Percentiles rank a stretch among this genome's conserved stretches.
phyloP scores from a whole-genome alignment of 1,140 invertebrate species.

The Danaus plexippus region DNA sequence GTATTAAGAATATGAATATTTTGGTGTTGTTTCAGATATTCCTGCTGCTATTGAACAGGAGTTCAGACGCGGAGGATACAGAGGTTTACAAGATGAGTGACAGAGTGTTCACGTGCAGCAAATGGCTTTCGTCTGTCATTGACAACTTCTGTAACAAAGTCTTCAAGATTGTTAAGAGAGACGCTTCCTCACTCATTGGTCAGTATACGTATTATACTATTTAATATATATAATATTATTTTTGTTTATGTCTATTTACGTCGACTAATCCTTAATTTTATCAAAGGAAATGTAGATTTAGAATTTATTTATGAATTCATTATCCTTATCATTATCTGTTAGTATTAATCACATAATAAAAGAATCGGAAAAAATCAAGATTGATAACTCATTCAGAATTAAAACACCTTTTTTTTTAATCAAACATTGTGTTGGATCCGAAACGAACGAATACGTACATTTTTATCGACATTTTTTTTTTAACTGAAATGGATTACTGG shows the following conservation, averaged over 20 bases:
- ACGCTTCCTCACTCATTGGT: constrained; percentile 53
- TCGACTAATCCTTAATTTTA: too few species aligned
- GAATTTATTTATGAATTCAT: too few species aligned
- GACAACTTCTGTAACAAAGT: constrained; percentile 49
- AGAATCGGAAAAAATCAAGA: too few species aligned
- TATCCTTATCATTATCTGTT: too few species aligned
- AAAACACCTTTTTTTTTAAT: too few species aligned
- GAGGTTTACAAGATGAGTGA: constrained; percentile 41
- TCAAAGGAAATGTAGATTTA: too few species aligned
- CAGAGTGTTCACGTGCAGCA: constrained; percentile 42
- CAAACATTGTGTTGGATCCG: too few species aligned
- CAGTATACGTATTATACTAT: constrained; percentile 10
- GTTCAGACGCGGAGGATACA: constrained; percentile 22
- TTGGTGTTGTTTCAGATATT: constrained; percentile 35
- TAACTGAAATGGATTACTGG: too few species aligned
- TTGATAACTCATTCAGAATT: too few species aligned
- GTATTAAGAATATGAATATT: constrained; percentile 3
- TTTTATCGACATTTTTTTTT: too few species aligned
- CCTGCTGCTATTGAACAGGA: constrained; percentile 33
- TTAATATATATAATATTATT: neutral
- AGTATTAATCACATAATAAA: too few species aligned
- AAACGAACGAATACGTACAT: too few species aligned
- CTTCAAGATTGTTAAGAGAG: constrained; percentile 55
- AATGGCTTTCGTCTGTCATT: constrained; percentile 44
- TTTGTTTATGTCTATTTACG: neutral